These are phyloP conservation scores for Thermophis baileyi DNA, from an alignment of 2,113 vertebrate species.

Conservation along the genomic window DNA sequence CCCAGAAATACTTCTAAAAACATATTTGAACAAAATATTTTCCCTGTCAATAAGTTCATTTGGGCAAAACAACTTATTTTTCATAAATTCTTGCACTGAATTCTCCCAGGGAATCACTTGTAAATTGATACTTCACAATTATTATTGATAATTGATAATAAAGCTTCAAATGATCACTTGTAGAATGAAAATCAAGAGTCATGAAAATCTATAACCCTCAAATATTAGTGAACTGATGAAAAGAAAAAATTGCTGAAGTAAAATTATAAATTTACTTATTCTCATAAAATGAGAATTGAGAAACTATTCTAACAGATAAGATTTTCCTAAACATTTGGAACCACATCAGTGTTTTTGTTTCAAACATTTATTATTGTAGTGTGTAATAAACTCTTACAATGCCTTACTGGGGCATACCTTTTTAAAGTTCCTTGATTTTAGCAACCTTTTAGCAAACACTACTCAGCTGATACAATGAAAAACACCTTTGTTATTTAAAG, in stretches of 20 bases:
- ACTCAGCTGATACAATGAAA: conserved; percentile 14
- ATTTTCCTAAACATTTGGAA: neutral
- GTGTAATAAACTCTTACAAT: neutral
- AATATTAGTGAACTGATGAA: neutral
- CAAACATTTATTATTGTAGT: neutral
- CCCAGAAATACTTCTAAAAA: neutral
- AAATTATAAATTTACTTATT: neutral
- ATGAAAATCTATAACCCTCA: neutral
- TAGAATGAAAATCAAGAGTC: neutral
- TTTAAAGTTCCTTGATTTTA: neutral
- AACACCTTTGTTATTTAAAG: conserved; percentile 44
- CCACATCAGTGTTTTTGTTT: neutral
- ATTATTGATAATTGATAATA: neutral
- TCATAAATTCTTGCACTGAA: neutral
- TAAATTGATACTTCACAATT: neutral
- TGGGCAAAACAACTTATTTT: neutral
- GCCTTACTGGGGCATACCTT: neutral
- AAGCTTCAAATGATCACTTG: neutral
- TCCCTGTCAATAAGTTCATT: neutral
- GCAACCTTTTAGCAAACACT: neutral
- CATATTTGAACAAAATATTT: neutral
- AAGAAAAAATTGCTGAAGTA: neutral
- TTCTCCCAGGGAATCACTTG: neutral
- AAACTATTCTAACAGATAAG: neutral
- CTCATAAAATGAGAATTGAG: neutral